Conservation (phyloP, 2,888 invertebrate species). For the Orthosia cruda region DNA sequence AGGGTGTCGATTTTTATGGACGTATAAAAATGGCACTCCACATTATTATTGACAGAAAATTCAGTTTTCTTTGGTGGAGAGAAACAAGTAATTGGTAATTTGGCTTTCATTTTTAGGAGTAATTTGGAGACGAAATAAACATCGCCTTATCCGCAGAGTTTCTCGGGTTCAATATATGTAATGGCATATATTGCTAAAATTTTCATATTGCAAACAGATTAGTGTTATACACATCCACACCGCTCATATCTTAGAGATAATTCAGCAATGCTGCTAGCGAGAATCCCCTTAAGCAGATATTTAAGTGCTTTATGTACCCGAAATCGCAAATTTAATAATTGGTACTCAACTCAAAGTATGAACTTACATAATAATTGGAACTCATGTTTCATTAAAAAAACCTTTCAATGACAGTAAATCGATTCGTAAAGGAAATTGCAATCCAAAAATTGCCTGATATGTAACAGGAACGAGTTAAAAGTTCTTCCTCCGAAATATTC, state of each 20-base stretch:
- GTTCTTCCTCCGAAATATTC: too few relatives aligned
- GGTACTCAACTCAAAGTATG: not conserved
- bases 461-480: too few relatives aligned
- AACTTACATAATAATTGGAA: not conserved
- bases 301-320: not conserved
- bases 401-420: not conserved
- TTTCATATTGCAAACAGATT: too few relatives aligned
- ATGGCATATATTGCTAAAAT: too few relatives aligned
- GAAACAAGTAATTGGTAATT: conserved; percentile 13
- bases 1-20: conserved; percentile 59
- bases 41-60: conserved; percentile 46
- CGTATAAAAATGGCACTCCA: conserved; percentile 49
- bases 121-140: conserved; percentile 15
- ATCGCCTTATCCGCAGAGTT: not conserved
- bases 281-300: too few relatives aligned
- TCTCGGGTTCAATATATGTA: not conserved
- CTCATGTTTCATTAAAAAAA: not conserved
- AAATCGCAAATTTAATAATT: not conserved
- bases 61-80: conserved; percentile 29
- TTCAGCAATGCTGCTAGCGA: too few relatives aligned
- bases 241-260: too few relatives aligned
- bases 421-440: not conserved
- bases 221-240: too few relatives aligned
- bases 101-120: conserved; percentile 11
- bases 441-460: not conserved